Evolutionary conservation across 2,888 invertebrate species (phyloP).

Genomic region (Dichetophora obliterata): DNA sequence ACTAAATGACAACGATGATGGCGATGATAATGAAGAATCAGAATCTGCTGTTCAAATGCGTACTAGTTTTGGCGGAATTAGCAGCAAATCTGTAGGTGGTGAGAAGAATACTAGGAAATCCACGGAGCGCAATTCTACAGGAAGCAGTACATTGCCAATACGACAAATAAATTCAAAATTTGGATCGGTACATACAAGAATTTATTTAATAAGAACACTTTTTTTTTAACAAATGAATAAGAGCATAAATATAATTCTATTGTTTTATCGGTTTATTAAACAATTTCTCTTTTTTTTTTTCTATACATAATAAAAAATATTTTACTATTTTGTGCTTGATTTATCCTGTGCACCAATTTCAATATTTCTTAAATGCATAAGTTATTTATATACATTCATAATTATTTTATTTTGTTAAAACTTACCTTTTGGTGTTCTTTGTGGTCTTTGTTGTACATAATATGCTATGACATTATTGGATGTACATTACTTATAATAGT

Average conservation of each 20-base stretch:
- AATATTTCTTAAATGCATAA: slow-evolving; percentile 9
- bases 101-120: slow-evolving; percentile 20
- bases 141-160: slow-evolving; percentile 56
- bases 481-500: neutral
- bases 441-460: neutral
- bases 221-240: too few relatives aligned
- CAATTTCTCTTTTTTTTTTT: slow-evolving; percentile 29
- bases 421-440: slow-evolving; percentile 24
- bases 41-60: slow-evolving; percentile 49
- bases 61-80: slow-evolving; percentile 50
- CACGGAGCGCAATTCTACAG: slow-evolving; percentile 29
- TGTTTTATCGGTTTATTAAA: slow-evolving; percentile 35
- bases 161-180: slow-evolving; percentile 54
- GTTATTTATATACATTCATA: slow-evolving; percentile 32
- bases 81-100: slow-evolving; percentile 44
- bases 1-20: slow-evolving; percentile 57
- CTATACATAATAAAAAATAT: slow-evolving; percentile 5
- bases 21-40: slow-evolving; percentile 51
- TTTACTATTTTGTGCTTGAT: slow-evolving; percentile 14
- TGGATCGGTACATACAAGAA: slow-evolving; percentile 54
- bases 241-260: slow-evolving; percentile 29
- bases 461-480: neutral
- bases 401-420: slow-evolving; percentile 34
- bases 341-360: slow-evolving; percentile 3
- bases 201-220: too few relatives aligned